A percentile compares a stretch with the other conserved stretches of the same genome.
Evolutionary conservation across 2,888 invertebrate genomes (phyloP).

Genomic region (Eilema caniola): DNA sequence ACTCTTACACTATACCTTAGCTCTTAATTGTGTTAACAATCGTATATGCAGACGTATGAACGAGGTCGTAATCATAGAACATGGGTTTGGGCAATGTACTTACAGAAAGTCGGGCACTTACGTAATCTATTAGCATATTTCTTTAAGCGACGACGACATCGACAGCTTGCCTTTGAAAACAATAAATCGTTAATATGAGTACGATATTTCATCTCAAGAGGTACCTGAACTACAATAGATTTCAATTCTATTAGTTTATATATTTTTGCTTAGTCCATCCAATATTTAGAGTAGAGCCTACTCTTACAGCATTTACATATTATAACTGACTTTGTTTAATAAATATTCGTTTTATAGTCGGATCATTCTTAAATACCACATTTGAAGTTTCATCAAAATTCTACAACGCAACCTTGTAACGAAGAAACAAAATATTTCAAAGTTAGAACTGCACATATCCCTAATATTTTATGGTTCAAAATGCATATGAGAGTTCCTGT

Average conservation of each 20-base stretch:
- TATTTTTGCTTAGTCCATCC: too few relatives aligned
- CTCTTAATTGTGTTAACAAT: conserved; percentile 80
- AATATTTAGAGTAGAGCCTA: too few relatives aligned
- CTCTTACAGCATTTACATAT: too few relatives aligned
- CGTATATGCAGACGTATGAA: conserved; percentile 61
- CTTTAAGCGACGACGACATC: conserved; percentile 40
- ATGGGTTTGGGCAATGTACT: conserved; percentile 59
- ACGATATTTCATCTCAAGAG: neutral
- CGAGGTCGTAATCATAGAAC: conserved; percentile 65
- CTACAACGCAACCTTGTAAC: too few relatives aligned
- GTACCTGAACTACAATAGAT: neutral
- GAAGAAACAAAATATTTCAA: too few relatives aligned
- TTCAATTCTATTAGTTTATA: neutral
- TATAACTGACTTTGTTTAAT: too few relatives aligned
- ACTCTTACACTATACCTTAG: conserved; percentile 53
- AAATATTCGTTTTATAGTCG: too few relatives aligned
- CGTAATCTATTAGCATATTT: conserved; percentile 57
- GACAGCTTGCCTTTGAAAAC: conserved; percentile 33
- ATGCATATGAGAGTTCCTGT: too few relatives aligned
- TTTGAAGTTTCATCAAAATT: too few relatives aligned
- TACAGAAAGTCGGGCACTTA: conserved; percentile 58
- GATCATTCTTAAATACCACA: too few relatives aligned
- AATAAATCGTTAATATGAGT: conserved; percentile 11
- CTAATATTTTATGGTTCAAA: too few relatives aligned
- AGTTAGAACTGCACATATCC: too few relatives aligned